phyloP scores from a whole-genome alignment of 2,113 vertebrate species.

The Rhipidura dahli region DNA sequence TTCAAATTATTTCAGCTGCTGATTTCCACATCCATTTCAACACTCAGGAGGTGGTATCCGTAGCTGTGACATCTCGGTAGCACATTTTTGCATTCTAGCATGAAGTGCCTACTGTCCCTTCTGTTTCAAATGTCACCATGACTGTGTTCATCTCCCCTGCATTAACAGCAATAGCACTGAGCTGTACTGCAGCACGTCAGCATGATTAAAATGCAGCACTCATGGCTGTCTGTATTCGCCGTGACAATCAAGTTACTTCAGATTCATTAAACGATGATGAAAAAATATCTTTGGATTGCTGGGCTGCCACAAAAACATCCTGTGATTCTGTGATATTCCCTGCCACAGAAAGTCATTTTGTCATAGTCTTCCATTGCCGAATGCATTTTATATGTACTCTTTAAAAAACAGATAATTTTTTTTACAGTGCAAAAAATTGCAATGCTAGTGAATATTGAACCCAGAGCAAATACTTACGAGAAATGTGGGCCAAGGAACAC shows the following conservation, averaged over 20 bases:
- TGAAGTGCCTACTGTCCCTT: background rate
- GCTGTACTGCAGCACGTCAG: background rate
- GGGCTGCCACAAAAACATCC: background rate
- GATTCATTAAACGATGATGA: background rate
- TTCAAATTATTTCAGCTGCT: background rate
- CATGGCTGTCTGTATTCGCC: background rate
- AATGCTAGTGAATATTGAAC: background rate
- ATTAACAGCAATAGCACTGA: background rate
- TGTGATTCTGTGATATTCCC: background rate
- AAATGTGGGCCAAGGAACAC: background rate
- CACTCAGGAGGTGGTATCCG: background rate
- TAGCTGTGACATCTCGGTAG: background rate
- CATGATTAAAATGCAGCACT: background rate
- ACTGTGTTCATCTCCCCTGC: background rate
- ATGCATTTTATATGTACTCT: background rate
- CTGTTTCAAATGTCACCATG: background rate
- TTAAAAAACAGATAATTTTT: fast-evolving
- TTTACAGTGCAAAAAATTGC: background rate
- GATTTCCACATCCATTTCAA: background rate
- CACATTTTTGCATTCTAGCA: background rate
- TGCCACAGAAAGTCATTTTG: background rate
- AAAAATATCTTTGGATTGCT: background rate
- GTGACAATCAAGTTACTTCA: background rate
- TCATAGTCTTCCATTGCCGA: background rate
- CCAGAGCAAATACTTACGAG: background rate